phyloP scores from a whole-genome alignment of 1,140 invertebrate species.

The Bombyx mandarina region DNA sequence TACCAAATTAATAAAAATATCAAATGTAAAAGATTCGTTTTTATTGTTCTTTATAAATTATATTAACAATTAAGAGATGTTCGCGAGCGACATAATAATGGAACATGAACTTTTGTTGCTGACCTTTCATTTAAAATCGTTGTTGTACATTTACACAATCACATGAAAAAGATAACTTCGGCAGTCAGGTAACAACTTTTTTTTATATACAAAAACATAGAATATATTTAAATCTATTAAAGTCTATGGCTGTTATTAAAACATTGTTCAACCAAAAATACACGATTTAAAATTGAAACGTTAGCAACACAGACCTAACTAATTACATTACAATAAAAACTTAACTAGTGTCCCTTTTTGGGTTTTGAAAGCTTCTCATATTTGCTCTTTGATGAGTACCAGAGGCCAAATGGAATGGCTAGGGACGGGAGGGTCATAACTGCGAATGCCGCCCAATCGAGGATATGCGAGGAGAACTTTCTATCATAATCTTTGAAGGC shows the following conservation, averaged over 20 bases:
- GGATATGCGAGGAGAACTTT: constrained; percentile 97
- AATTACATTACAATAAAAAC: constrained; percentile 5
- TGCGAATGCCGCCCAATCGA: constrained; percentile 97
- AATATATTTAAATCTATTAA: no score
- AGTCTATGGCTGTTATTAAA: no score
- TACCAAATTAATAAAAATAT: not conserved
- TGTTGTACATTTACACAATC: not conserved
- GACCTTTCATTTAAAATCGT: constrained; percentile 17
- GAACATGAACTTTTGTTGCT: constrained; percentile 24
- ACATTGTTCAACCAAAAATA: no score
- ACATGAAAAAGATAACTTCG: no score
- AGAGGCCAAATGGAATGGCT: constrained; percentile 93
- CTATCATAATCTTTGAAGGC: constrained; percentile 97
- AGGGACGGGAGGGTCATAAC: constrained; percentile 96
- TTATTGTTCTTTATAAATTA: constrained; percentile 51
- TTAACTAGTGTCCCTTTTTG: constrained; percentile 73
- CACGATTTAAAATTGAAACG: constrained; percentile 18
- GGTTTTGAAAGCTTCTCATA: constrained; percentile 86
- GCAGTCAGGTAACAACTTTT: no score
- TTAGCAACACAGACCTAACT: constrained; percentile 36
- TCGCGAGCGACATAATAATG: constrained; percentile 34
- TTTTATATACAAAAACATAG: no score
- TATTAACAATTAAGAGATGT: constrained; percentile 38
- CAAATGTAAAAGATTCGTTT: constrained; percentile 20
- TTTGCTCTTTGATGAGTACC: constrained; percentile 95